Evolutionary conservation across 2,797 vertebrate genomes (phyloP), one percentile per base, ranked within the genome.

Genomic region (Petrocephalus schoutedeni): DNA sequence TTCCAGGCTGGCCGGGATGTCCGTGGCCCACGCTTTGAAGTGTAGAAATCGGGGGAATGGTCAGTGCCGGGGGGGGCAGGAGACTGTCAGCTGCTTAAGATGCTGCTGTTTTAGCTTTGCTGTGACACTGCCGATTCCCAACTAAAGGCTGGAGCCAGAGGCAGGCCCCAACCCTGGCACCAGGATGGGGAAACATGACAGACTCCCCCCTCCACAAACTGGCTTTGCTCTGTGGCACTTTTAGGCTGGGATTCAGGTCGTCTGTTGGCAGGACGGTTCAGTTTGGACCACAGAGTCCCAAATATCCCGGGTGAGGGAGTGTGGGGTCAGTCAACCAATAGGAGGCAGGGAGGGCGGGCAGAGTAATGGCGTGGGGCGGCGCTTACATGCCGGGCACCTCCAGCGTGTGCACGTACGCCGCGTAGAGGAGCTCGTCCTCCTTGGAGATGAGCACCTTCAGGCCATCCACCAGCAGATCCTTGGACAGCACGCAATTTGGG

Each of bases 371-470:
- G 23, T 53, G 49, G 19, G 85, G 4, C 0, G 56, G 87, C 83
- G n/a, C 97, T 96, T 95, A 98, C 98, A 99, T 99, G 93, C 98
- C 98, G 0, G 98, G 98, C 61, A 98, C 96, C 89, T 98, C 98
- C 92, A 99, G 95, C 21, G 96, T 98, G 92, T 97, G 96, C 89
- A 99, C 97, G 0, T 96, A 97, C 89, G 98, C 98, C 0, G 98
- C 97, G 0, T 99, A 99, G 19, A 99, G 96, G 92, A 99, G 94
- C 90, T 98, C 97, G 74, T 99, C 98, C 91, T 99, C 98, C 90
- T 98, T 99, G 87, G 98, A 98, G 90, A 99, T 98, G 80, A 99
- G 95, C 92, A 99, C 97, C 58, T 97, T 98, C 88, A 99, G 94
- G 10, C 98, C 98, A 0, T 99, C 98, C 91, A 96, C 96, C 88